Evolutionary conservation across 1,140 invertebrate species (phyloP), one percentile per base, ranked within the genome.

Genomic region (Procambarus virginalis): DNA sequence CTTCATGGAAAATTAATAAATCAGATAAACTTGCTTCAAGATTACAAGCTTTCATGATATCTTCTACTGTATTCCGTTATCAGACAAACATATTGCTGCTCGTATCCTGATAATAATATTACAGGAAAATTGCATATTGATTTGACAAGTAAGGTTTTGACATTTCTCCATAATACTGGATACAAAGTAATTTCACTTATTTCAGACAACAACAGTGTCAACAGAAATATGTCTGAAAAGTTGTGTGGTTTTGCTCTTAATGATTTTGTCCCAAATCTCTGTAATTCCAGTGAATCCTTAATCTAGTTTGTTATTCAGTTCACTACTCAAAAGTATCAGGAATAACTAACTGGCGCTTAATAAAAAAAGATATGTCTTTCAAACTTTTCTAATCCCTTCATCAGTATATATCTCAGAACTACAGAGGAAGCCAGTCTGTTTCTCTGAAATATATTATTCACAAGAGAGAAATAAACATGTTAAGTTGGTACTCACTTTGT

Each of bases 191-290:
- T 83, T 45, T 83, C 81, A 60, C 48, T 83, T 45, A 60, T 60
- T 58, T 83, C 81, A 12, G 81, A 83, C 60, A 83, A 83, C 51
- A 83, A 64, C n/a, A 22, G 81, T 10, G 81, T 60, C 12, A 83
- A 83, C 60, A 64, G 81, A 68, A 83, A 64, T 83, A 10, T 83
- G 46, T 83, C 64, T 83, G 51, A 83, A 8, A 83, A 83, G 17
- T 45, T 64, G 20, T 83, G 81, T 83, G 81, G 34, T 83, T 51
- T 51, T 1, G 14, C 10, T 60, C 81, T 83, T 83, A 64, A 14
- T 45, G 5, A 4, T 78, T 8, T 45, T 60, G 2, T 64, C 34
- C 51, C 81, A 83, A 22, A 64, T 64, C 55, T n/a, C 55, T 83
- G 55, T 83, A 34, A 83, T 83, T 68, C 55, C 55, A 83, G 55